Percentiles rank a stretch among this genome's conserved stretches.
Conservation (phyloP, 2,113 vertebrate species). For the Rostratula benghalensis region DNA sequence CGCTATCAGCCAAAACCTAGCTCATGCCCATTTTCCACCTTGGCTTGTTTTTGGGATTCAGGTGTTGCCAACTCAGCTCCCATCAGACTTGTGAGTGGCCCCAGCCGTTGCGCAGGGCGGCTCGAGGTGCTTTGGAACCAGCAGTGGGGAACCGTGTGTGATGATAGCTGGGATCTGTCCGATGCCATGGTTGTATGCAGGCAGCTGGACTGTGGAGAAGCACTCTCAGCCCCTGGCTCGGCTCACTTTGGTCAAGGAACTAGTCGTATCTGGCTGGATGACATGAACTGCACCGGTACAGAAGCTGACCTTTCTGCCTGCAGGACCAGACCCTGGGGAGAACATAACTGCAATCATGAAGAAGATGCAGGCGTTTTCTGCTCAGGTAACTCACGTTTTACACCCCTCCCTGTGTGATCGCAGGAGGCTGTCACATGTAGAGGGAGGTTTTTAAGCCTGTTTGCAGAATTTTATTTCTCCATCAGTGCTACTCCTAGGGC, state of each 20-base stretch:
- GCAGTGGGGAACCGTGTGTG: slow-evolving; percentile 37
- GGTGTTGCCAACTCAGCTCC: neutral
- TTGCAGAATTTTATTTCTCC: neutral
- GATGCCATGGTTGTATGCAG: neutral
- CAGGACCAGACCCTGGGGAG: neutral
- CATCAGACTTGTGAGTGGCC: neutral
- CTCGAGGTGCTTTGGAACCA: slow-evolving; percentile 7
- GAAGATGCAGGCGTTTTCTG: slow-evolving; percentile 25
- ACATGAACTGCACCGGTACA: neutral
- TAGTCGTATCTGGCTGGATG: slow-evolving; percentile 14
- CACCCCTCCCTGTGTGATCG: neutral
- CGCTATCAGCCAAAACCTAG: neutral
- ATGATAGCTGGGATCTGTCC: neutral
- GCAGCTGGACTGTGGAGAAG: slow-evolving; percentile 6
- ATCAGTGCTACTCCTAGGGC: neutral
- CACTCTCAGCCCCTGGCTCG: neutral
- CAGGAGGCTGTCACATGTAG: neutral
- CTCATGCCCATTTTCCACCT: neutral
- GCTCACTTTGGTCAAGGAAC: slow-evolving; percentile 2
- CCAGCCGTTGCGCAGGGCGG: neutral
- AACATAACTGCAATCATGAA: slow-evolving; percentile 26
- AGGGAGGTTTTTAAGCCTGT: neutral
- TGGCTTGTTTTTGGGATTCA: neutral
- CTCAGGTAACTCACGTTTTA: neutral
- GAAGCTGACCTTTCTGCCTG: slow-evolving; percentile 10